A percentile compares a stretch with the other conserved stretches of the same genome.
Conservation (phyloP, 2,888 invertebrate genomes). For the Tiliacea aurago region DNA sequence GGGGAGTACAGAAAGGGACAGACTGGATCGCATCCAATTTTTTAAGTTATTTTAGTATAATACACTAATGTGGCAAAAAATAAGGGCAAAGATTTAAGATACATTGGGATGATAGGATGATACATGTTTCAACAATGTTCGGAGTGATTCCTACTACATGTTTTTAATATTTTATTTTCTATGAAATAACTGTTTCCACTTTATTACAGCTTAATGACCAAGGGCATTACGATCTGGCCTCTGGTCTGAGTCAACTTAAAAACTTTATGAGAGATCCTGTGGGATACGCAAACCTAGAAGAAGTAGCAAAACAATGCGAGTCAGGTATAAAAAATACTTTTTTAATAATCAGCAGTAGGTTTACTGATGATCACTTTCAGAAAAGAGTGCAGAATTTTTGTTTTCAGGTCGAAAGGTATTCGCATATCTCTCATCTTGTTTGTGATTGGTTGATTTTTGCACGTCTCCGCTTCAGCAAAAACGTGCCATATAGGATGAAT, state of each 20-base stretch:
- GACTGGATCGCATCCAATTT: too few species aligned
- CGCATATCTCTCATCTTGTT: not conserved
- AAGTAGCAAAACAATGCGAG: slow-evolving; percentile 15
- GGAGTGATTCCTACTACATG: not conserved
- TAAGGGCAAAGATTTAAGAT: too few species aligned
- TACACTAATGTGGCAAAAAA: too few species aligned
- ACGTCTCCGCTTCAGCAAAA: not conserved
- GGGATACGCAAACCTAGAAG: not conserved
- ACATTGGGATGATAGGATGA: not conserved
- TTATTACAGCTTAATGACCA: slow-evolving; percentile 14
- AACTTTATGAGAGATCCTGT: not conserved
- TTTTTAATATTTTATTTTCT: not conserved
- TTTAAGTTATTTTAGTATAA: too few species aligned
- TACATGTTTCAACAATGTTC: too few species aligned
- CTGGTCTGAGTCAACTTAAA: slow-evolving; percentile 5
- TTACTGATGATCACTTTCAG: not conserved
- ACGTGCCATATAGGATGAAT: not conserved
- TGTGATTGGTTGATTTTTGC: too few species aligned
- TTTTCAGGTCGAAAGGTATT: not conserved
- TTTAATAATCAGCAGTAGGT: not conserved
- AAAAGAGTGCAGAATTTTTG: not conserved
- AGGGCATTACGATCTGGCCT: not conserved
- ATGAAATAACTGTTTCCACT: not conserved
- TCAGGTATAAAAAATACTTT: slow-evolving; percentile 17
- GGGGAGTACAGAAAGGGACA: too few species aligned